Conservation (phyloP, 1,140 invertebrate genomes). For the Sinonovacula constricta region DNA sequence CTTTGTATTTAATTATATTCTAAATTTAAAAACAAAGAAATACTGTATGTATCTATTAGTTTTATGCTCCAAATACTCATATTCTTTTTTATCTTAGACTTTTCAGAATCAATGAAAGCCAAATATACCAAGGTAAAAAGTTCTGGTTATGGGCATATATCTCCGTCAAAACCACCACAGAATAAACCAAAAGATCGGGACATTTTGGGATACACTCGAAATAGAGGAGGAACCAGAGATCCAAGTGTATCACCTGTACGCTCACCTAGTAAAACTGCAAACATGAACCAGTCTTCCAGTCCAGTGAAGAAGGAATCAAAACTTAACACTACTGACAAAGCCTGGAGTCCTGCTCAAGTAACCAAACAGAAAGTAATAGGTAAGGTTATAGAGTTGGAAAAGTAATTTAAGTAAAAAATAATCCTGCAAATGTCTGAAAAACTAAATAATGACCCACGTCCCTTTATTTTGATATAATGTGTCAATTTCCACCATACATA, state of each 20-base stretch:
- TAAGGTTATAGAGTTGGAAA: constrained; percentile 24
- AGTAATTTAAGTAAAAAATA: too few relatives aligned
- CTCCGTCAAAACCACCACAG: constrained; percentile 50
- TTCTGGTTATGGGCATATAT: constrained; percentile 69
- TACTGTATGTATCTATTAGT: too few relatives aligned
- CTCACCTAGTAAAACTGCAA: background rate
- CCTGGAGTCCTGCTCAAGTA: constrained; percentile 62
- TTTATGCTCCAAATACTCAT: too few relatives aligned
- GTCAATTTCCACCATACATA: too few relatives aligned
- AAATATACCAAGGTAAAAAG: constrained; percentile 64
- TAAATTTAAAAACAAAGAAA: too few relatives aligned
- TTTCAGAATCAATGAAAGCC: constrained; percentile 50
- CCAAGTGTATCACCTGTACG: background rate
- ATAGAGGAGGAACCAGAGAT: background rate
- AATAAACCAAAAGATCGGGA: constrained; percentile 21
- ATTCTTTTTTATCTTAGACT: constrained; percentile 23
- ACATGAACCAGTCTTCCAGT: background rate
- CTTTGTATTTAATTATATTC: too few relatives aligned
- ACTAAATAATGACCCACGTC: too few relatives aligned
- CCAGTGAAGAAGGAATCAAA: constrained; percentile 12
- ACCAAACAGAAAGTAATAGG: constrained; percentile 64
- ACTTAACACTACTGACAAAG: constrained; percentile 10
- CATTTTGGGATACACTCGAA: constrained; percentile 17
- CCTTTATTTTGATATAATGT: too few relatives aligned
- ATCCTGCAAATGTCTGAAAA: too few relatives aligned